These are phyloP conservation scores for Horisme vitalbata DNA, from an alignment of 2,888 invertebrate genomes.

Conservation along the genomic window DNA sequence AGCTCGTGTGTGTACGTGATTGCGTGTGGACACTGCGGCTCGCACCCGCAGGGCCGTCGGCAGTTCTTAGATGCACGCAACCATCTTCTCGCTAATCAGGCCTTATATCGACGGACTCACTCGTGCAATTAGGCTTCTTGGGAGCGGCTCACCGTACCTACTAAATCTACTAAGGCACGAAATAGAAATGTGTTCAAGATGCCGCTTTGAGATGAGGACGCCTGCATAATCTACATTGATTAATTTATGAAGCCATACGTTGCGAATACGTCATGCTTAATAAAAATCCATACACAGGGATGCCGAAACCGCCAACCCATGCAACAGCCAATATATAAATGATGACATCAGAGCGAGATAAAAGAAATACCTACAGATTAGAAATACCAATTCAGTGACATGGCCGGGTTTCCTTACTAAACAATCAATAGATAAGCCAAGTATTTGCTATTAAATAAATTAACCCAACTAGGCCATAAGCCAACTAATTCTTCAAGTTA, in stretches of 20 bases:
- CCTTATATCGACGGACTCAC: constrained; percentile 62
- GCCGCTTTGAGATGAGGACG: constrained; percentile 16
- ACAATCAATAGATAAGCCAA: neutral
- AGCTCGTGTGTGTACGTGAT: constrained; percentile 55
- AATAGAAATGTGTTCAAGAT: constrained; percentile 29
- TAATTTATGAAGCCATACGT: neutral
- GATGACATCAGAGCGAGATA: constrained; percentile 20
- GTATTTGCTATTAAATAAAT: neutral
- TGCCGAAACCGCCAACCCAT: too few relatives aligned
- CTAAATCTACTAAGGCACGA: constrained; percentile 49
- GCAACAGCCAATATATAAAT: neutral
- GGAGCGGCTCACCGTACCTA: constrained; percentile 50
- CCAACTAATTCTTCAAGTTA: constrained; percentile 11
- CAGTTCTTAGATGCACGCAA: constrained; percentile 66
- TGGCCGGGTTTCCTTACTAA: constrained; percentile 6
- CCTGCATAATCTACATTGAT: constrained; percentile 8
- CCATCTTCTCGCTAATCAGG: constrained; percentile 70
- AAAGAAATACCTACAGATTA: constrained; percentile 18
- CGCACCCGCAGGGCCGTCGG: constrained; percentile 50
- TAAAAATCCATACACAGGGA: too few relatives aligned
- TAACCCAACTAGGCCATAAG: too few relatives aligned
- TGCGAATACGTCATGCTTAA: neutral
- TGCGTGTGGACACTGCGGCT: constrained; percentile 52
- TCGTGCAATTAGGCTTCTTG: constrained; percentile 68
- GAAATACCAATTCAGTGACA: constrained; percentile 22